These are phyloP conservation scores for Athripsodes cinereus DNA, from an alignment of 2,888 invertebrate genomes.

Conservation along the genomic window DNA sequence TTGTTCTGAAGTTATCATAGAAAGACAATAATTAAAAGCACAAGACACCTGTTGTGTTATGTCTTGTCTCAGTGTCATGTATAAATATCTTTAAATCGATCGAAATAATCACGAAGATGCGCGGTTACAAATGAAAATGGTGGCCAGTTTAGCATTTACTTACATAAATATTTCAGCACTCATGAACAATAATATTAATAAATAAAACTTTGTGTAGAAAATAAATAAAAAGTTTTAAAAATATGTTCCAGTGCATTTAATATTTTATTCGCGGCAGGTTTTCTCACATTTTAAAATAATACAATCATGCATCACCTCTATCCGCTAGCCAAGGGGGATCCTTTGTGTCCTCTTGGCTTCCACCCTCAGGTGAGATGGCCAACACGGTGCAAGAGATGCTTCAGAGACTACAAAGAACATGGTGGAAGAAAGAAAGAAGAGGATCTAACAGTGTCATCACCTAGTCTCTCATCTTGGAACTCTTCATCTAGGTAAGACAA, in stretches of 20 bases:
- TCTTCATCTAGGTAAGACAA: constrained; percentile 32
- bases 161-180: too few relatives aligned
- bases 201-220: background rate
- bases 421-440: constrained; percentile 67
- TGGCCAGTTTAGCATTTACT: too few relatives aligned
- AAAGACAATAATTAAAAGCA: background rate
- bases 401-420: constrained; percentile 89
- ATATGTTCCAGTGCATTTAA: background rate
- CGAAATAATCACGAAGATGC: too few relatives aligned
- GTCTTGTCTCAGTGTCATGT: too few relatives aligned
- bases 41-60: too few relatives aligned
- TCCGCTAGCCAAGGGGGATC: constrained; percentile 77
- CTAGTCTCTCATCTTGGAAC: constrained; percentile 64
- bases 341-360: constrained; percentile 86
- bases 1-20: background rate
- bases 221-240: background rate
- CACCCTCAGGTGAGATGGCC: constrained; percentile 94
- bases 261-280: background rate
- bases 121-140: too few relatives aligned
- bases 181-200: background rate
- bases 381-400: constrained; percentile 87
- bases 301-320: constrained; percentile 65
- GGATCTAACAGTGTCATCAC: constrained; percentile 67
- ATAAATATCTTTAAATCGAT: too few relatives aligned
- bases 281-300: background rate